Evolutionary conservation across 2,113 vertebrate species (phyloP).

Genomic region (Callaeas wilsoni): DNA sequence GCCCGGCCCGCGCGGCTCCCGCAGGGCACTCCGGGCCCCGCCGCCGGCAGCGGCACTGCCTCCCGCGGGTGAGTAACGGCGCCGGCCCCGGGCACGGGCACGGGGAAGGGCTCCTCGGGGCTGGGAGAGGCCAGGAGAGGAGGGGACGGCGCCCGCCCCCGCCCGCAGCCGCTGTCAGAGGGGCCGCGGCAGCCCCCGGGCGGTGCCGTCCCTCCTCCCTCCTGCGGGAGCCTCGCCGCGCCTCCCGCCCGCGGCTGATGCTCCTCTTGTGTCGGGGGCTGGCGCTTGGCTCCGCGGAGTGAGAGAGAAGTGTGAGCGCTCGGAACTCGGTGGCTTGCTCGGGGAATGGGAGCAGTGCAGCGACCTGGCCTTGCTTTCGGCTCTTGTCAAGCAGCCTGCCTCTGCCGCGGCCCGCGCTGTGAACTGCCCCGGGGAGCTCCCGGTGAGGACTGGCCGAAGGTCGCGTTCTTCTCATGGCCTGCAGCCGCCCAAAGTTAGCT

Average conservation of each 20-base stretch:
- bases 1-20: neutral
- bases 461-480: accelerated
- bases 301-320: accelerated
- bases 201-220: neutral
- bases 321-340: accelerated
- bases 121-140: neutral
- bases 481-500: neutral
- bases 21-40: too few species aligned
- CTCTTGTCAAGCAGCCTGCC: neutral
- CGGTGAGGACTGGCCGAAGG: accelerated
- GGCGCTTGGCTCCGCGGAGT: neutral
- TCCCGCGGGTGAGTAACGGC: neutral
- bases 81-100: neutral
- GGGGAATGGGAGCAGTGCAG: accelerated
- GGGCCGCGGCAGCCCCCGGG: neutral
- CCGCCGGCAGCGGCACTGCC: neutral
- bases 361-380: accelerated
- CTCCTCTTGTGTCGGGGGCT: neutral
- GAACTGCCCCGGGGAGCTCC: neutral
- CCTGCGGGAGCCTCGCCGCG: too few species aligned
- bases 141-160: too few species aligned
- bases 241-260: neutral
- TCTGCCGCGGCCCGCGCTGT: neutral
- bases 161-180: neutral
- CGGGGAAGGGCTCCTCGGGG: neutral